These are phyloP conservation scores for Avahi laniger DNA, from an alignment of 2,797 vertebrate species.

Conservation along the genomic window DNA sequence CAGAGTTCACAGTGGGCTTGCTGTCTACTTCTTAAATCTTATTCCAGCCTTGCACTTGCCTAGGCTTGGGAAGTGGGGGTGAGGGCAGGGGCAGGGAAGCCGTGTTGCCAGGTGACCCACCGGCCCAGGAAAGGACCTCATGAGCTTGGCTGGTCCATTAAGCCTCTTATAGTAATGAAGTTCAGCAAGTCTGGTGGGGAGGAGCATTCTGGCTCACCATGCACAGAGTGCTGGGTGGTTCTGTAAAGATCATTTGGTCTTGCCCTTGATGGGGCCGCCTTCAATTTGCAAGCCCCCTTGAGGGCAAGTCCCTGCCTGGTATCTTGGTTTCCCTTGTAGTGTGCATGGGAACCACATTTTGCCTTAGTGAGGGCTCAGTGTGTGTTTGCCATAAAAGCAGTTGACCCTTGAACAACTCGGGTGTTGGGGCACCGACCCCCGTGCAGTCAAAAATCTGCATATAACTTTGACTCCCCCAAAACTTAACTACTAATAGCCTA, in stretches of 20 bases:
- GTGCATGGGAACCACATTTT: rapidly evolving
- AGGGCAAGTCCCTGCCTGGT: background rate
- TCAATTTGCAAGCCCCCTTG: background rate
- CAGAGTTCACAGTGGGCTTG: background rate
- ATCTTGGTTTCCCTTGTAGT: rapidly evolving
- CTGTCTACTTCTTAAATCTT: rapidly evolving
- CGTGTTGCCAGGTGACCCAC: background rate
- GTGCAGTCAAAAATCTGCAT: background rate
- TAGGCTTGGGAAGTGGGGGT: background rate
- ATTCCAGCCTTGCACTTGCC: background rate
- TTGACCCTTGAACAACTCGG: background rate
- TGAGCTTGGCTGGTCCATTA: background rate
- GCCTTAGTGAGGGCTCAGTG: background rate
- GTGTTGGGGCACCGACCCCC: background rate
- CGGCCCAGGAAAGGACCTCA: background rate
- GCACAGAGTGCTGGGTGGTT: rapidly evolving
- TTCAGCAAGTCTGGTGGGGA: background rate
- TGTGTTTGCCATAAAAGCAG: background rate
- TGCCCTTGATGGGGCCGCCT: background rate
- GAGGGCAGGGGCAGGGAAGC: rapidly evolving
- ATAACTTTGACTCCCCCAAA: background rate
- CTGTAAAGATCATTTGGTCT: background rate
- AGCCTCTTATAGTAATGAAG: too few relatives aligned
- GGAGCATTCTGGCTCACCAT: rapidly evolving
- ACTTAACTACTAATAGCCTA: background rate